Base-by-base conservation (phyloP, 2,113 vertebrate species). In the Etheostoma cragini region DNA sequence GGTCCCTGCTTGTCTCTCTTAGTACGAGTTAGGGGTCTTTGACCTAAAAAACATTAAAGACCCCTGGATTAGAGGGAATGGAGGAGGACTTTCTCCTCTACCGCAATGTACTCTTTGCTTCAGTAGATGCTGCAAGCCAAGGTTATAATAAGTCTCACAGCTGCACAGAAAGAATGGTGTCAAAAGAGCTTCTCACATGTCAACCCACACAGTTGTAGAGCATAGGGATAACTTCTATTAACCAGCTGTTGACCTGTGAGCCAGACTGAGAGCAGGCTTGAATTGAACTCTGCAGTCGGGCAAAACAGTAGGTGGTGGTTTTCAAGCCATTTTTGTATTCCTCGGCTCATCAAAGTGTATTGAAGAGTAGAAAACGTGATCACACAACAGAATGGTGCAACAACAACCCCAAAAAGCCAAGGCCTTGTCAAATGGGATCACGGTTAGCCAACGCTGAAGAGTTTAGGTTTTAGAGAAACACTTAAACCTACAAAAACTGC, bases 181-280 rank as follows among this genome's bases (percentile, higher is more conserved):
- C 49, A 63, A 64, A 67, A 68, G 15, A 69, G 17, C 46, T 16
- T 49, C 61, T 35, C 67, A 30, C 57, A 80, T 1, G n/a, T 8
- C 19, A 62, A 26, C 47, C 58, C 57, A 52, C 42, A 21, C 24
- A 47, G 15, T 33, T 58, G 69, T 30, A 45, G 62, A 64, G 70
- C 14, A 49, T 8, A 54, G 14, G 53, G 24, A 47, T 6, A 66
- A 83, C 86, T 87, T 85, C 84, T 1, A 84, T 90, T 86, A 89
- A 88, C 84, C 85, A 77, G 84, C 33, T 12, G 15, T 52, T 83
- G 86, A 91, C 78, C 86, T 83, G 57, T n/a, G 54, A 81, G 78
- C 62, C 50, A 50, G 17, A 82, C 70, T n/a, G 14, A 49, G 65
- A 67, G 50, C 38, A 65, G 30, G 65, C 26, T 61, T 38, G 35